Percentiles rank a stretch among this genome's conserved stretches.
Evolutionary conservation across 1,140 invertebrate species (phyloP).

Genomic region (Pseudomyrmex dendroicus): DNA sequence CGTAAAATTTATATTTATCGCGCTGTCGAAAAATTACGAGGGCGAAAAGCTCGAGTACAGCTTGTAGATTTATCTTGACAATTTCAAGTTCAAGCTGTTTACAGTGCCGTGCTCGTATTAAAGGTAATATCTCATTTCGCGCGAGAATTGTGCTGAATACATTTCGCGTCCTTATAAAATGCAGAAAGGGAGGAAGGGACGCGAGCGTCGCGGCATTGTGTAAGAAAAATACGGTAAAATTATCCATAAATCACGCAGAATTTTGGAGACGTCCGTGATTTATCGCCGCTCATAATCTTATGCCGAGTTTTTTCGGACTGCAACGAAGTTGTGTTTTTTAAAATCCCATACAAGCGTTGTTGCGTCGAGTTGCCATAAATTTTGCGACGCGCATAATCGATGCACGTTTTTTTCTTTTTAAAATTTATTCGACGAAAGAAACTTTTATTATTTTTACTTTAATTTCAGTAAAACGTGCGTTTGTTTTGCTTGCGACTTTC

Average conservation of each 20-base stretch:
- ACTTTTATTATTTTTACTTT: too few species aligned
- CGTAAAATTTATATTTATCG: conserved; percentile 28
- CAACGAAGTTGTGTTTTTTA: background rate
- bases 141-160: conserved; percentile 45
- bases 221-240: conserved; percentile 51
- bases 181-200: background rate
- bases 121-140: conserved; percentile 60
- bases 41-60: conserved; percentile 12
- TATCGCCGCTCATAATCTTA: conserved; percentile 30
- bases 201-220: background rate
- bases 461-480: too few species aligned
- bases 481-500: too few species aligned
- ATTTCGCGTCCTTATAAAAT: conserved; percentile 51
- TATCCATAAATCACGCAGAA: conserved; percentile 47
- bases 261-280: conserved; percentile 40
- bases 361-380: background rate
- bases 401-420: background rate
- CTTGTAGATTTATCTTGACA: conserved; percentile 45
- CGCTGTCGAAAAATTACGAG: conserved; percentile 39
- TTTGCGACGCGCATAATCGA: background rate
- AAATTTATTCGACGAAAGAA: too few species aligned
- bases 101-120: conserved; percentile 42
- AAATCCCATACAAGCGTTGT: background rate
- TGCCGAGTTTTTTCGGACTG: background rate
- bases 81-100: conserved; percentile 58